These are phyloP conservation scores for Laterallus jamaicensis DNA, from an alignment of 2,113 vertebrate genomes.

Conservation along the genomic window DNA sequence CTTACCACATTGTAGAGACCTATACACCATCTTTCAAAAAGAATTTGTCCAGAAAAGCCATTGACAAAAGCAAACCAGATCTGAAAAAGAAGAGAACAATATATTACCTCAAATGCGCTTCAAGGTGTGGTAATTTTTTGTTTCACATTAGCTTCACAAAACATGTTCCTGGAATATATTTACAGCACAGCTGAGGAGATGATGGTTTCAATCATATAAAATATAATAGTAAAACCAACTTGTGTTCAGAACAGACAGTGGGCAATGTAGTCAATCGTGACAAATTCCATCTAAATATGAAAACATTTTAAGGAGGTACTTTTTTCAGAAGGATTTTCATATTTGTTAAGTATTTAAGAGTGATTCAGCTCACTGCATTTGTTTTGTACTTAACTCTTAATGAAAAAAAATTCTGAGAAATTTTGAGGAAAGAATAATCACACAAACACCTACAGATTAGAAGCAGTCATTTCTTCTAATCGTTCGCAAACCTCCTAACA, in stretches of 20 bases:
- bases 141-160: not conserved
- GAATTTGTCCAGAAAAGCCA: slow-evolving; percentile 98
- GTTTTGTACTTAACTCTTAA: not conserved
- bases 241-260: not conserved
- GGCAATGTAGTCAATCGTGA: not conserved
- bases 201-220: not conserved
- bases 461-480: not conserved
- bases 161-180: not conserved
- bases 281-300: not conserved
- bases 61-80: slow-evolving; percentile 99
- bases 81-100: slow-evolving; percentile 68
- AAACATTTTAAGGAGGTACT: not conserved
- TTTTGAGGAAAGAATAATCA: no score
- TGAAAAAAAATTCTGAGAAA: not conserved
- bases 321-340: not conserved
- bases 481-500: not conserved
- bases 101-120: not conserved
- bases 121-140: not conserved
- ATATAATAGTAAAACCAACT: not conserved
- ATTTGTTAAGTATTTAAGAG: not conserved
- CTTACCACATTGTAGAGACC: slow-evolving; percentile 99
- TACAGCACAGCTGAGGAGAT: not conserved
- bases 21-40: slow-evolving; percentile 99
- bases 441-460: not conserved
- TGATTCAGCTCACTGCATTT: not conserved